A percentile compares a stretch with the other conserved stretches of the same genome.
Evolutionary conservation across 2,113 vertebrate genomes (phyloP).

Genomic region (Nothoprocta pentlandii): DNA sequence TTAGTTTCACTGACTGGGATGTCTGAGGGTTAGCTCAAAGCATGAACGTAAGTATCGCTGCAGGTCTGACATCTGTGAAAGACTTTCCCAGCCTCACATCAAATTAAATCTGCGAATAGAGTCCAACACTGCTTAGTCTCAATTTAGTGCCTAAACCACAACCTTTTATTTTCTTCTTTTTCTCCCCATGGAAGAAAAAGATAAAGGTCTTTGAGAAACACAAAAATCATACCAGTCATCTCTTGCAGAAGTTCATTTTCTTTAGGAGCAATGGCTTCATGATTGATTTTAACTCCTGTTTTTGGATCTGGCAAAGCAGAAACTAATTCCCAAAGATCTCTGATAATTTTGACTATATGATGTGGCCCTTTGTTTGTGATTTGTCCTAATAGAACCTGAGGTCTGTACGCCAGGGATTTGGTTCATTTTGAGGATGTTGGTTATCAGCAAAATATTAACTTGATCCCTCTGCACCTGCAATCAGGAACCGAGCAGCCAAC

Average conservation of each 20-base stretch:
- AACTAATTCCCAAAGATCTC: neutral
- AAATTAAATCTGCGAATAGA: neutral
- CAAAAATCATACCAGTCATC: neutral
- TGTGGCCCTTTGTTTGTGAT: neutral
- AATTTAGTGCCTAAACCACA: neutral
- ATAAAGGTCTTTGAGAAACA: neutral
- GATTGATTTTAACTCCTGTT: neutral
- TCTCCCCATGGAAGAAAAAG: neutral
- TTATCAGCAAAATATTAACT: neutral
- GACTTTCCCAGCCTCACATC: neutral
- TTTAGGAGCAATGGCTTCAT: neutral
- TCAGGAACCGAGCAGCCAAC: neutral
- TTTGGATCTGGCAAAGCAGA: neutral
- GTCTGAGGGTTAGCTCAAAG: neutral
- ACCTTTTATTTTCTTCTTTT: neutral
- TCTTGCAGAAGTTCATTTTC: neutral
- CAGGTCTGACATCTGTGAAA: neutral
- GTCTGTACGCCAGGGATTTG: neutral
- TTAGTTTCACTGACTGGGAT: neutral
- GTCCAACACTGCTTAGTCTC: neutral
- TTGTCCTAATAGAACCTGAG: neutral
- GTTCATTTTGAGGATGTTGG: neutral
- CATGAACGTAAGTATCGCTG: fast-evolving
- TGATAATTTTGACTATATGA: neutral
- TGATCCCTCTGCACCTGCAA: neutral